Evolutionary conservation across 30 jellyfish, hydroid and myxozoan species (phyloP).

Genomic region (Hydractinia symbiolongicarpus): DNA sequence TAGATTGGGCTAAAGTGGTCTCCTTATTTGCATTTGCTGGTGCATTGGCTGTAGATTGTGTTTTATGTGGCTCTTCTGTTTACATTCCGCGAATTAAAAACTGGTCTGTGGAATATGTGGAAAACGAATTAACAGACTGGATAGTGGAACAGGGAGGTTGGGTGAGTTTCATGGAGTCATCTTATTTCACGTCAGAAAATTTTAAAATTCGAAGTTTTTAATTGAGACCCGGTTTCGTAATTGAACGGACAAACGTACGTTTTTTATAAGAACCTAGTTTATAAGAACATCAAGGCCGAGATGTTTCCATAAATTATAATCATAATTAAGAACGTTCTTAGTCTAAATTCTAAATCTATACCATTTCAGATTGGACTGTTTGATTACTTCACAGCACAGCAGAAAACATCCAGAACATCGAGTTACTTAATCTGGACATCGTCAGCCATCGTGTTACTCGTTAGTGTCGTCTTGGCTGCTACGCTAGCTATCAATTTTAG

Average conservation of each 20-base stretch:
- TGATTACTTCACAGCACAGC: conserved; percentile 24
- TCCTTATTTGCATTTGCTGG: conserved; percentile 86
- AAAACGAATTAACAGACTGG: conserved; percentile 58
- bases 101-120: conserved; percentile 69
- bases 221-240: no score
- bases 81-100: conserved; percentile 54
- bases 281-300: no score
- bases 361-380: conserved; percentile 23
- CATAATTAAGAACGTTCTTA: no score
- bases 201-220: no score
- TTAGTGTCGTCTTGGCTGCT: conserved; percentile 7
- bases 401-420: background rate
- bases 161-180: conserved; percentile 39
- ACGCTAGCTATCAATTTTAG: background rate
- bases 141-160: conserved; percentile 77
- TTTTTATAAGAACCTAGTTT: no score
- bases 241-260: no score
- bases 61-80: conserved; percentile 56
- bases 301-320: no score
- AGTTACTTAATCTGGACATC: background rate
- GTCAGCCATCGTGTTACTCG: conserved; percentile 11
- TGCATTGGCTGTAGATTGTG: conserved; percentile 89
- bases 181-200: no score
- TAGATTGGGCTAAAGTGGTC: conserved; percentile 86
- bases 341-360: no score